Conservation (phyloP, 2,113 vertebrate genomes). For the Melierax canorus region DNA sequence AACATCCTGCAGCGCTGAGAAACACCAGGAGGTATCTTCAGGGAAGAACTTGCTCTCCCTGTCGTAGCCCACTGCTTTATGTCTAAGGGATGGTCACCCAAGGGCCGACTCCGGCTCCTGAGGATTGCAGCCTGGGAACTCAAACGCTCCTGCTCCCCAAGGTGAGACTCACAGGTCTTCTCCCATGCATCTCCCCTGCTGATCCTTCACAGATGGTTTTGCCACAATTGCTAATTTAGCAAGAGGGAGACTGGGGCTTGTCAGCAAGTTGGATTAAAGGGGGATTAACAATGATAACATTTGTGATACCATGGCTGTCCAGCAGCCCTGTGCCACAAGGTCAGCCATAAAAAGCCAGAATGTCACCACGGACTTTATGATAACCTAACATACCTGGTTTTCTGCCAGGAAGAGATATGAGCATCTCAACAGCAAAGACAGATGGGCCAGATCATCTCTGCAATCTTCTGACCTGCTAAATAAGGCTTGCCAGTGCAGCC, state of each 20-base stretch:
- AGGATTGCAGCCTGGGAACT: no score
- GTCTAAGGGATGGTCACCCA: not conserved
- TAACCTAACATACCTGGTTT: not conserved
- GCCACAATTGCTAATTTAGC: no score
- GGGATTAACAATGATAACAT: not conserved
- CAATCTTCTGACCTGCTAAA: not conserved
- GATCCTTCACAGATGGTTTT: not conserved
- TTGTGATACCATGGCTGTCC: not conserved
- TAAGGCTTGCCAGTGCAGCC: not conserved
- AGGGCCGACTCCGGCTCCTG: fast-evolving
- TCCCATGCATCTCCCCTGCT: not conserved
- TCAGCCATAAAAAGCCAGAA: not conserved
- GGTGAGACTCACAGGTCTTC: fast-evolving
- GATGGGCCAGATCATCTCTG: not conserved
- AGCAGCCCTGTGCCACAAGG: not conserved
- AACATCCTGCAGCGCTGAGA: not conserved
- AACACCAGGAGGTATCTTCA: not conserved
- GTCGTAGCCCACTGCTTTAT: fast-evolving
- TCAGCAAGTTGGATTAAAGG: not conserved
- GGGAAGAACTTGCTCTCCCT: not conserved
- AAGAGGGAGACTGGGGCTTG: not conserved
- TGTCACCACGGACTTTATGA: fast-evolving
- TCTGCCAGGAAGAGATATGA: not conserved
- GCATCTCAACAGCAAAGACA: not conserved
- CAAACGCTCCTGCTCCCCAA: fast-evolving